Base-by-base conservation (phyloP, 2,113 vertebrate species). In the Daboia siamensis region DNA sequence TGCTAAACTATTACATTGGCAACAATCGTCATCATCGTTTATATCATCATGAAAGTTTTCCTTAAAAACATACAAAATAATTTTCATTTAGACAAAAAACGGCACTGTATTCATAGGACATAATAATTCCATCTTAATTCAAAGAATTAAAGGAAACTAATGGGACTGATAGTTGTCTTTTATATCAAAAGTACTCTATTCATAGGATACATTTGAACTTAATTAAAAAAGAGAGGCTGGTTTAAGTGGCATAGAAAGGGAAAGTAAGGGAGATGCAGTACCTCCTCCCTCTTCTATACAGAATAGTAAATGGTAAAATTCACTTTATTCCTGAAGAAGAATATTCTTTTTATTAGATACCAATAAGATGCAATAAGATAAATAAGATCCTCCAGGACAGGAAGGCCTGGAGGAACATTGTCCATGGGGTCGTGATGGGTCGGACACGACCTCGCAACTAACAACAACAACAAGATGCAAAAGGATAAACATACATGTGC, bases 401-500 rank as follows among this genome's bases (percentile, higher is more conserved):
- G 39, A 39, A 39, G 39, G 39, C 39, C 39, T 39, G 39, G 2
- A 39, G 39, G 39, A 39, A 39, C 39, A 39, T 39, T 39, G 39
- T 39, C 39, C 39, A 39, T 39, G 39, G 39, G 39, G 39, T 39
- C 39, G 39, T 39, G 39, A 39, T 39, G 39, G 39, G 39, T 39
- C 39, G 39, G 39, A 39, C 39, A 39, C 39, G 39, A 39, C 39
- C 39, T 39, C 39, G 39, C 39, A 39, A 39, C 39, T 39, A 39
- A 39, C 39, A 39, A 39, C 39, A 39, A 39, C 12, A 69, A 20
- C 33, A 88, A 96, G 94, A 94, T 12, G 96, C 2, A 93, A 91
- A 96, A 95, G 85, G 94, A 6, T 91, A 92, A 94, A 99, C 99
- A 98, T 98, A 99, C 98, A 97, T 98, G 97, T 99, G 99, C 99